Percentiles rank a stretch among this genome's conserved stretches.
Conservation (phyloP, 2,797 vertebrate genomes). For the Prionace glauca region DNA sequence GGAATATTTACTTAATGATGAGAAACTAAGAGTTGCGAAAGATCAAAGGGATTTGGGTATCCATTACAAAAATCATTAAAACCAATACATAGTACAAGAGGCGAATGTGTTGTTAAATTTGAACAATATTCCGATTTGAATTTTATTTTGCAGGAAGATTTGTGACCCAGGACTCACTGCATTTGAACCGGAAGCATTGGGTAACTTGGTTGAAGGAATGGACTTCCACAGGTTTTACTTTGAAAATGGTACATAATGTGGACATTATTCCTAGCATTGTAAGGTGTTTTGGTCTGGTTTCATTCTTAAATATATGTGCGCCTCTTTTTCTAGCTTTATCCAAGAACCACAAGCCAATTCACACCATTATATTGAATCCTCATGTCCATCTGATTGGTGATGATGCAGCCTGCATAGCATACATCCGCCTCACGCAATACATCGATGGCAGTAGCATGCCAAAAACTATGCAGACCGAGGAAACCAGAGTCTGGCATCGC, state of each 20-base stretch:
- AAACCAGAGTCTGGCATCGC: slow-evolving; percentile 94
- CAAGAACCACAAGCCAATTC: slow-evolving; percentile 79
- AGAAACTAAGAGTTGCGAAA: neutral
- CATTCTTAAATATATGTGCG: neutral
- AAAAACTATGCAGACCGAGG: slow-evolving; percentile 94
- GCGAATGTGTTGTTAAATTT: neutral
- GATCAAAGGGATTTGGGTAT: neutral
- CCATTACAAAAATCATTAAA: neutral
- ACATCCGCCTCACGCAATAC: slow-evolving; percentile 92
- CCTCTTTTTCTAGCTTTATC: slow-evolving; percentile 66
- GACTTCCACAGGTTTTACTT: slow-evolving; percentile 98
- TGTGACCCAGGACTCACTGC: slow-evolving; percentile 92
- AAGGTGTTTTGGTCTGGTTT: neutral
- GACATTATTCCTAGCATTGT: neutral
- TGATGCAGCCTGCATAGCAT: slow-evolving; percentile 90
- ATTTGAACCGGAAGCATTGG: slow-evolving; percentile 92
- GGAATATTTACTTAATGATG: neutral
- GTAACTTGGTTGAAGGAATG: slow-evolving; percentile 92
- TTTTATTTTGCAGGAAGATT: slow-evolving; percentile 70
- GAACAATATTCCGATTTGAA: neutral
- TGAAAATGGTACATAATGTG: slow-evolving; percentile 73
- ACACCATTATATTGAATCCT: slow-evolving; percentile 93
- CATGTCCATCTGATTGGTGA: slow-evolving; percentile 94
- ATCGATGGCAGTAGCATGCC: slow-evolving; percentile 76
- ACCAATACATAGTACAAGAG: neutral